Base-by-base conservation (phyloP, 1,140 invertebrate species). In the Bombus consobrinus region DNA sequence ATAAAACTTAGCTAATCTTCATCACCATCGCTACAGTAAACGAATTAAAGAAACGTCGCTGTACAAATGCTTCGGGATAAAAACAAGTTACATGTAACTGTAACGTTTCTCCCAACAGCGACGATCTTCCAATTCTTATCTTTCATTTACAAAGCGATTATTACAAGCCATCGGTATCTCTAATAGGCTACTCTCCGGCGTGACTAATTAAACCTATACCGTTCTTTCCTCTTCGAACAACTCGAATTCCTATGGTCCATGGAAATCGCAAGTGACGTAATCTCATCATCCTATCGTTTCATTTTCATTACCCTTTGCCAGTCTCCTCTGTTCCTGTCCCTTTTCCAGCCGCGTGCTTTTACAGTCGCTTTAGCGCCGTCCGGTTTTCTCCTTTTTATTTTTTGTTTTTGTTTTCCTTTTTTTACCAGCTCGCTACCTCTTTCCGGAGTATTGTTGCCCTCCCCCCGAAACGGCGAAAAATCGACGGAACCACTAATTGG, bases 401-500 rank as follows among this genome's bases (percentile, higher is more conserved):
- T 41, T n/a, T 13, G 2, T 28, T 71, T 3, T 3, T 5, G 41
- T 68, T 18, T 57, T 74, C n/a, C 71, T 25, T n/a, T 41, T 81
- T 81, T 47, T 37, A 39, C 47, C 62, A 2, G 18, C 62, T 69
- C n/a, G 15, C 62, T 78, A 22, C 69, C 76, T 83, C 59, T 71
- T 77, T 43, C 66, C 22, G 32, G 43, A 47, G 79, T 78, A 88
- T 81, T 89, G 83, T 88, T 88, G 87, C 83, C 81, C 75, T 41
- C 37, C 32, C 74, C 41, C 57, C 68, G 84, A 80, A 71, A 84
- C 41, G 53, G 80, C 59, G 77, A 91, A 91, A 91, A 91, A 92
- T 92, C 88, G 88, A 88, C 89, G 80, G 86, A 87, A 79, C 87
- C 84, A 85, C 90, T 92, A 92, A 92, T 92, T 92, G 90, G 83